A percentile compares a stretch with the other conserved stretches of the same genome.
Conservation (phyloP, 2,113 vertebrate genomes). For the Catharus bicknelli region DNA sequence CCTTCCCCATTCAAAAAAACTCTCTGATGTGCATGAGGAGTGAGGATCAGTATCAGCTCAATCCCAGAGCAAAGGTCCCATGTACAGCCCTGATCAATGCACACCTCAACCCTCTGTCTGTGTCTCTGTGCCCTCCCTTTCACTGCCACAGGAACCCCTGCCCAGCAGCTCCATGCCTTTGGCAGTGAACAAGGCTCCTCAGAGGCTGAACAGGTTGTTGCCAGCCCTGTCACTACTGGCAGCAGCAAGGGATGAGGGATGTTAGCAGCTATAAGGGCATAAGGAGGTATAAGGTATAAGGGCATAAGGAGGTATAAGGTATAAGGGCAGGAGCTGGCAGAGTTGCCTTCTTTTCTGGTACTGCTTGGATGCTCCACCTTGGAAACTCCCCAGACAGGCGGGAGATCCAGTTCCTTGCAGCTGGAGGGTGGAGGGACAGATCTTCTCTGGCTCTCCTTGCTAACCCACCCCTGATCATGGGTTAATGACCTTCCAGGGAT, state of each 20-base stretch:
- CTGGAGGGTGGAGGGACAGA: neutral
- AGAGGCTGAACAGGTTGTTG: neutral
- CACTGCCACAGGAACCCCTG: neutral
- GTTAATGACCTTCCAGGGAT: neutral
- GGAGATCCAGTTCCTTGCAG: neutral
- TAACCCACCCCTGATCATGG: neutral
- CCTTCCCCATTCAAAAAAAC: neutral
- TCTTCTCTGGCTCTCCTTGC: neutral
- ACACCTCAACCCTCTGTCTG: neutral
- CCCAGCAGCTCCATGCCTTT: neutral
- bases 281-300: neutral
- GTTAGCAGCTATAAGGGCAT: neutral
- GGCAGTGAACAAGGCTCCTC: neutral
- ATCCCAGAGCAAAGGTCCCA: neutral
- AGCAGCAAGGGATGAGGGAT: neutral
- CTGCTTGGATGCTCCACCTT: neutral
- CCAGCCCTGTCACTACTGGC: neutral
- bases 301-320: no score
- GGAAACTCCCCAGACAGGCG: neutral
- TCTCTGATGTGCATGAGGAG: neutral
- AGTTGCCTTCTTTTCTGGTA: neutral
- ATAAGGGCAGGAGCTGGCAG: neutral
- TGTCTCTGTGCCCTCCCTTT: neutral
- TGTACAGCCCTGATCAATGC: rapidly evolving
- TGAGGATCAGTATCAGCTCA: neutral